Conservation (phyloP, 2,113 vertebrate genomes). For the Percopsis transmontana region DNA sequence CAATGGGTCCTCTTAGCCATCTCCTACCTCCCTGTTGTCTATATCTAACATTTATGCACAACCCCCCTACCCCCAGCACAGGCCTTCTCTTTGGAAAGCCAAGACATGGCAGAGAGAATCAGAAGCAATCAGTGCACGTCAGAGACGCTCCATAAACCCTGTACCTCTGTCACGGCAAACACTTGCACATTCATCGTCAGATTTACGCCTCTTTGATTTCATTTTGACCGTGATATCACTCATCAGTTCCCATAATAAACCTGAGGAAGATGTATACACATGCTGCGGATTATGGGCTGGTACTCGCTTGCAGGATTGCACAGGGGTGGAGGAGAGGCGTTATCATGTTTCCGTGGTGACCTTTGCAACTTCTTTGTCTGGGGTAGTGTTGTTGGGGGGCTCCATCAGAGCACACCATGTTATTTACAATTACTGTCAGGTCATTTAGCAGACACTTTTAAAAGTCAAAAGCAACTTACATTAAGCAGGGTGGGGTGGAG, state of each 20-base stretch:
- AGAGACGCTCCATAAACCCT: conserved; percentile 67
- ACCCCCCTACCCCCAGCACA: conserved; percentile 12
- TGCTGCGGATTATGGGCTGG: background rate
- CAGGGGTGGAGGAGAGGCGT: conserved; percentile 32
- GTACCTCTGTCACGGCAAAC: conserved; percentile 48
- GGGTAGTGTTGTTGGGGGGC: conserved; percentile 30
- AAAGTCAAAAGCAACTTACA: no score
- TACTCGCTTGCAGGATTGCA: conserved; percentile 33
- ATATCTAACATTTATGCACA: conserved; percentile 41
- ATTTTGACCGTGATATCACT: conserved; percentile 63
- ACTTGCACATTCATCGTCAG: conserved; percentile 65
- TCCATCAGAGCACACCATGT: conserved; percentile 40
- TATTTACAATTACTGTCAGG: background rate
- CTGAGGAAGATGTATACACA: conserved; percentile 59
- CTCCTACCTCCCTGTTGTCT: conserved; percentile 43
- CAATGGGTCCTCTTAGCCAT: conserved; percentile 35
- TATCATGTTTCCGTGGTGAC: conserved; percentile 46
- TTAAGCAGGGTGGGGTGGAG: no score
- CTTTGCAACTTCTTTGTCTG: conserved; percentile 2
- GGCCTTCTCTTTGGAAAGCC: conserved; percentile 52
- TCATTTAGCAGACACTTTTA: no score
- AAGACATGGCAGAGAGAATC: conserved; percentile 59
- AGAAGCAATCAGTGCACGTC: conserved; percentile 67
- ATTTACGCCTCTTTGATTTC: conserved; percentile 67
- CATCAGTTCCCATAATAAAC: conserved; percentile 74